A percentile compares a stretch with the other conserved stretches of the same genome.
phyloP scores from a whole-genome alignment of 2,113 vertebrate species.

The Zosterops lateralis region DNA sequence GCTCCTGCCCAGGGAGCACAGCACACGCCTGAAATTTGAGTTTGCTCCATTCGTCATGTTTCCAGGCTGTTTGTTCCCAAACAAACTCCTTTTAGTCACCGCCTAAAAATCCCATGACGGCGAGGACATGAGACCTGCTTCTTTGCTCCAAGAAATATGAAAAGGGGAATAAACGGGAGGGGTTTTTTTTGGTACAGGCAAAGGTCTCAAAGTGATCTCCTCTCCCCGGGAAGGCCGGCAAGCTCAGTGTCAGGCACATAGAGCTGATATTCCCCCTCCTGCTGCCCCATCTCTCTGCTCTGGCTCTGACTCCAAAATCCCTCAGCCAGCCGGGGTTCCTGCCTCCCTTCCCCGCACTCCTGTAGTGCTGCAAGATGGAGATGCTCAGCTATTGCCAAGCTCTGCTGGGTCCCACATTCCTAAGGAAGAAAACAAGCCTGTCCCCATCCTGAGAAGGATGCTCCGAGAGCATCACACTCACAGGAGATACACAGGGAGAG shows the following conservation, averaged over 20 bases:
- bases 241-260: background rate
- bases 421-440: background rate
- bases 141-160: constrained; percentile 21
- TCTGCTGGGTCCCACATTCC: background rate
- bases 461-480: background rate
- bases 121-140: background rate
- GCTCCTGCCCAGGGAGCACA: background rate
- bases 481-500: background rate
- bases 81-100: constrained; percentile 45
- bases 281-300: background rate
- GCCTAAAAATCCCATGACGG: constrained; percentile 48
- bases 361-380: background rate
- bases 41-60: constrained; percentile 38
- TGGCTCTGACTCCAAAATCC: background rate
- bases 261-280: background rate
- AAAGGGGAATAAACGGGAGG: background rate
- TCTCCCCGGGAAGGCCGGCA: background rate
- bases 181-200: background rate
- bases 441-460: background rate
- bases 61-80: constrained; percentile 52
- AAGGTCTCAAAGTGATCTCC: background rate
- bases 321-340: background rate
- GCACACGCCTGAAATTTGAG: constrained; percentile 50
- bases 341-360: background rate
- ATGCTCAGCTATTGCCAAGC: background rate